phyloP scores from a whole-genome alignment of 1,140 invertebrate species.

The Limonius californicus region DNA sequence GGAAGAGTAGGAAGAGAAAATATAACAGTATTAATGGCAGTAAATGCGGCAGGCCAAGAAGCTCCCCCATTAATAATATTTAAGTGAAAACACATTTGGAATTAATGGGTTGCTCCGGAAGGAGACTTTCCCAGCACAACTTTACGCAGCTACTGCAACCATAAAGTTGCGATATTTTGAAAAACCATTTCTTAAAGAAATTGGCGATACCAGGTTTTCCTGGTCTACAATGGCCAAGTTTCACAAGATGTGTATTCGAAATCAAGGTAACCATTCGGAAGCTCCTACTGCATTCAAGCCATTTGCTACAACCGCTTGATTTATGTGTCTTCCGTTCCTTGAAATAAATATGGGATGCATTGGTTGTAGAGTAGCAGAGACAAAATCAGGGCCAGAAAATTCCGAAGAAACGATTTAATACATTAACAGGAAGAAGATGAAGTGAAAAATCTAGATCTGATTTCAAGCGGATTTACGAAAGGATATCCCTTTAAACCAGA shows the following conservation, averaged over 20 bases:
- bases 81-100: too few relatives aligned
- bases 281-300: not conserved
- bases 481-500: too few relatives aligned
- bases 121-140: too few relatives aligned
- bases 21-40: too few relatives aligned
- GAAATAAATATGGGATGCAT: not conserved
- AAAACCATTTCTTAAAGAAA: not conserved
- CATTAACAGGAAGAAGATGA: not conserved
- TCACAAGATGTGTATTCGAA: not conserved
- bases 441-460: not conserved
- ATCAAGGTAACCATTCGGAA: not conserved
- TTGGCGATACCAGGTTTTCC: not conserved
- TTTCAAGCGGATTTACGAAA: not conserved
- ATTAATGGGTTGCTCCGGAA: too few relatives aligned
- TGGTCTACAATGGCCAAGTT: not conserved
- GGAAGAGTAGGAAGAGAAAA: too few relatives aligned
- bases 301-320: not conserved
- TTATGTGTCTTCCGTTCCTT: not conserved
- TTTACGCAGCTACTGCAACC: too few relatives aligned
- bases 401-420: slow-evolving; percentile 1
- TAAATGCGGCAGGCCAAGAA: too few relatives aligned
- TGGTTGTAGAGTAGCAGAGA: not conserved
- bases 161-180: too few relatives aligned
- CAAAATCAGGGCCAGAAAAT: not conserved
- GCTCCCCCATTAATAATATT: too few relatives aligned